These are phyloP conservation scores for Cephalopterus ornatus DNA, from an alignment of 2,113 vertebrate genomes.

Conservation along the genomic window DNA sequence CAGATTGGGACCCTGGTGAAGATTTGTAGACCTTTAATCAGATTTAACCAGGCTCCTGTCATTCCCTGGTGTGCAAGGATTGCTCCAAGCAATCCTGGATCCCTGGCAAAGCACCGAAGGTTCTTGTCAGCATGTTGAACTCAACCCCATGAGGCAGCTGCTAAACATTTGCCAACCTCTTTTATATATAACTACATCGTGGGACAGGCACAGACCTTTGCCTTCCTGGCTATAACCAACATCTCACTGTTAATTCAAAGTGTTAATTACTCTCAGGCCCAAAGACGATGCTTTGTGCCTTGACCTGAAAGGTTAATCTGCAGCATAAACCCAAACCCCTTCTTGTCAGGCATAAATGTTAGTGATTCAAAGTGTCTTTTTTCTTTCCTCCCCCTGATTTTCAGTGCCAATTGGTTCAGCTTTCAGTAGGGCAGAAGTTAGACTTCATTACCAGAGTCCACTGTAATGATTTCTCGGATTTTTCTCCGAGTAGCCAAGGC, in stretches of 20 bases:
- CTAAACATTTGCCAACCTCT: slow-evolving; percentile 23
- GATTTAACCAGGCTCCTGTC: background rate
- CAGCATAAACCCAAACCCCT: background rate
- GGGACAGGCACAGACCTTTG: background rate
- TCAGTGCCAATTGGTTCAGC: background rate
- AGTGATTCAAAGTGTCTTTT: background rate
- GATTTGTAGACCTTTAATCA: background rate
- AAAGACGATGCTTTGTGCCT: background rate
- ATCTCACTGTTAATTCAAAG: background rate
- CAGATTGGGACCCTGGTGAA: background rate
- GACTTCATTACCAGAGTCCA: slow-evolving; percentile 41
- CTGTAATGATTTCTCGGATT: slow-evolving; percentile 52
- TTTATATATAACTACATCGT: background rate
- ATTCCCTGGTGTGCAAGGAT: background rate
- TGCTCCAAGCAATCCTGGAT: background rate
- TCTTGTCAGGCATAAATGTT: background rate
- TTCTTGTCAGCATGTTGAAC: background rate
- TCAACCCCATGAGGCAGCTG: background rate
- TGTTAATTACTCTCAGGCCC: background rate
- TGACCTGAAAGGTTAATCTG: slow-evolving; percentile 23
- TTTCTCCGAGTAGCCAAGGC: slow-evolving; percentile 32
- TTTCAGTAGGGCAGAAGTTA: slow-evolving; percentile 43
- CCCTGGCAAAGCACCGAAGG: background rate
- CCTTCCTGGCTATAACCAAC: background rate
- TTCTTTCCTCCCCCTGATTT: background rate